Evolutionary conservation across 2,888 invertebrate genomes (phyloP).

Genomic region (Archaeoteleia sp.): DNA sequence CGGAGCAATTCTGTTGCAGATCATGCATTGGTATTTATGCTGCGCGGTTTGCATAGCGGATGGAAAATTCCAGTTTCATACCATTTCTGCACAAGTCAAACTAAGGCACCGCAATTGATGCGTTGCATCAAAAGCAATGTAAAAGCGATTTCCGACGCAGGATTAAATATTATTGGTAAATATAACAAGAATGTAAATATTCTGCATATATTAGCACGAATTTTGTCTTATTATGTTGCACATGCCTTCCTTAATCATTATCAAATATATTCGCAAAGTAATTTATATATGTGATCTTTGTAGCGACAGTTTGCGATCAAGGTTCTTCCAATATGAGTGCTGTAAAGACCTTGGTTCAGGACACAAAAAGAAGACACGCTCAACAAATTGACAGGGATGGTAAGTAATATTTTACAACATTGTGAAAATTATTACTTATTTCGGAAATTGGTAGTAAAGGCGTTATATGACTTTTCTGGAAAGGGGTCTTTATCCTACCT

Average conservation of each 20-base stretch:
- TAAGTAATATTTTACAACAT: not conserved
- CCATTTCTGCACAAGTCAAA: conserved; percentile 31
- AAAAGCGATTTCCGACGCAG: conserved; percentile 21
- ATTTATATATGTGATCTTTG: not conserved
- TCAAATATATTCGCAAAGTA: not conserved
- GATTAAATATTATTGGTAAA: conserved; percentile 17
- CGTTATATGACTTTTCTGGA: too few relatives aligned
- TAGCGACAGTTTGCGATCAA: conserved; percentile 21
- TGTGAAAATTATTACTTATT: not conserved
- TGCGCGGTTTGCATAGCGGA: conserved; percentile 25
- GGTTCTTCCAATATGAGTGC: conserved; percentile 7
- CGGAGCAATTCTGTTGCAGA: conserved; percentile 15
- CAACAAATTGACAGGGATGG: conserved; percentile 1
- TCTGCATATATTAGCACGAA: not conserved
- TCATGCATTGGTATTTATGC: conserved; percentile 42
- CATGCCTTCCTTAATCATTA: not conserved
- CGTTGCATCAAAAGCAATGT: conserved; percentile 29
- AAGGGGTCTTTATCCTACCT: too few relatives aligned
- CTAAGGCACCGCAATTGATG: conserved; percentile 14
- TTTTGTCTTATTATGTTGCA: not conserved
- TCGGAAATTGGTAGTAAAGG: too few relatives aligned
- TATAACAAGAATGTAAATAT: too few relatives aligned
- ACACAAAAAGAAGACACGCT: not conserved
- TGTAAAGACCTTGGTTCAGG: not conserved
- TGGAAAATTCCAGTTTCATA: conserved; percentile 38